Evolutionary conservation across 2,797 vertebrate species (phyloP).

Genomic region (Carapus acus): DNA sequence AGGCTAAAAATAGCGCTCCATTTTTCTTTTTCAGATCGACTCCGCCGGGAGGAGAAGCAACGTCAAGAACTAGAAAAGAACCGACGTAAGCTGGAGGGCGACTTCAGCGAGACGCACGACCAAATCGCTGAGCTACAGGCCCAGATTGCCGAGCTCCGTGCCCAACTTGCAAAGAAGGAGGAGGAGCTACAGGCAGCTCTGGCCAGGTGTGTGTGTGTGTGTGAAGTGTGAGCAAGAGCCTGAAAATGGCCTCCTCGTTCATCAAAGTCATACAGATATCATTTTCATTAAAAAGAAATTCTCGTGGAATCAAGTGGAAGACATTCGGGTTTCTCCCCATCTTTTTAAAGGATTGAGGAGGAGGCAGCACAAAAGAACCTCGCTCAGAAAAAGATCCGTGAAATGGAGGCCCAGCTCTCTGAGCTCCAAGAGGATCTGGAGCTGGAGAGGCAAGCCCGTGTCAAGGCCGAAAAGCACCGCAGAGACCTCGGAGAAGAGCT

Average conservation of each 20-base stretch:
- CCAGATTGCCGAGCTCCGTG: slow-evolving; percentile 92
- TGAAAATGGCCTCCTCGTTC: too few relatives aligned
- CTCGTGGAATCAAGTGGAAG: too few relatives aligned
- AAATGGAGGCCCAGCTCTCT: slow-evolving; percentile 91
- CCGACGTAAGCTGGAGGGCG: slow-evolving; percentile 91
- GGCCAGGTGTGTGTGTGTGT: slow-evolving; percentile 76
- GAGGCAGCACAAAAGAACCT: slow-evolving; percentile 92
- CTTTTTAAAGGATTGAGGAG: slow-evolving; percentile 87
- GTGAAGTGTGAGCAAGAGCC: too few relatives aligned
- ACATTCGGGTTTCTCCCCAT: neutral
- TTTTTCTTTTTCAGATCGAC: slow-evolving; percentile 75
- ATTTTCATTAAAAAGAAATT: too few relatives aligned
- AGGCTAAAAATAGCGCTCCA: too few relatives aligned
- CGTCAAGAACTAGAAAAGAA: slow-evolving; percentile 97
- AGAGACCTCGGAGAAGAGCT: slow-evolving; percentile 95
- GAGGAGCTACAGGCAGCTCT: slow-evolving; percentile 93
- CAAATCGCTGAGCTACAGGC: slow-evolving; percentile 96
- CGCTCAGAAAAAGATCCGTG: slow-evolving; percentile 94
- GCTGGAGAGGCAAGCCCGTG: slow-evolving; percentile 82
- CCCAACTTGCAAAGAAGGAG: slow-evolving; percentile 95
- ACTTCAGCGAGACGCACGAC: slow-evolving; percentile 85
- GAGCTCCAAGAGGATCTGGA: slow-evolving; percentile 97
- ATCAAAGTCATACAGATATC: too few relatives aligned
- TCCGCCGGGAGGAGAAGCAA: slow-evolving; percentile 92
- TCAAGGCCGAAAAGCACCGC: slow-evolving; percentile 94